A percentile compares a stretch with the other conserved stretches of the same genome.
These are phyloP conservation scores for Pelobates fuscus DNA, from an alignment of 2,113 vertebrate species.

Conservation along the genomic window DNA sequence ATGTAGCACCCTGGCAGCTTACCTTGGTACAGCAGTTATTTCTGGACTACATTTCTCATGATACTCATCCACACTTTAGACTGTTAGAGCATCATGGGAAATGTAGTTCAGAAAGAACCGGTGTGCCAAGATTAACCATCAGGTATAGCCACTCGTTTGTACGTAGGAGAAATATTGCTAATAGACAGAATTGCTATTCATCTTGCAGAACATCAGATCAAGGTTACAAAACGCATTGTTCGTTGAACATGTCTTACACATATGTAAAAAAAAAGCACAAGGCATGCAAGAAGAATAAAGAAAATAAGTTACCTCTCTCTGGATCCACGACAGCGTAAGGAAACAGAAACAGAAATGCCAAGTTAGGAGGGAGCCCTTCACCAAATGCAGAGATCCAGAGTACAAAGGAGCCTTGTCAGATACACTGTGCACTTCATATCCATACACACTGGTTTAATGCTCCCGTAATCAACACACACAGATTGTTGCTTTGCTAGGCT, in stretches of 20 bases:
- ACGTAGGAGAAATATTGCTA: no score
- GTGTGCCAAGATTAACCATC: no score
- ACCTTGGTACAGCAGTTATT: no score
- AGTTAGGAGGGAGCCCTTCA: slow-evolving; percentile 63
- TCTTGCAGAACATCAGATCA: no score
- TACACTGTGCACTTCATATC: neutral
- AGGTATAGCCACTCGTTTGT: no score
- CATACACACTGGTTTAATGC: neutral
- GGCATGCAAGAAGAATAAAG: slow-evolving; percentile 48
- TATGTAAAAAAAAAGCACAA: slow-evolving; percentile 6
- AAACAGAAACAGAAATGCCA: slow-evolving; percentile 70
- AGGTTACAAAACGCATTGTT: neutral
- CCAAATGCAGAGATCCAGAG: slow-evolving; percentile 42
- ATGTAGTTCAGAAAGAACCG: no score
- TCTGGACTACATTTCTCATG: no score
- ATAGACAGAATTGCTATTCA: no score
- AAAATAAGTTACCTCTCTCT: slow-evolving; percentile 84
- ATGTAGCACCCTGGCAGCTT: no score
- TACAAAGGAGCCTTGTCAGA: slow-evolving; percentile 27
- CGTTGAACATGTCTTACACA: neutral
- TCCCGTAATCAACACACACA: neutral
- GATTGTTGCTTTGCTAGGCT: slow-evolving; percentile 24
- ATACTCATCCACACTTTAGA: no score
- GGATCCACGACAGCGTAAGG: slow-evolving; percentile 78
- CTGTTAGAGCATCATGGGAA: no score